Conservation (phyloP, 2,888 invertebrate species). For the Cantharis lateralis region DNA sequence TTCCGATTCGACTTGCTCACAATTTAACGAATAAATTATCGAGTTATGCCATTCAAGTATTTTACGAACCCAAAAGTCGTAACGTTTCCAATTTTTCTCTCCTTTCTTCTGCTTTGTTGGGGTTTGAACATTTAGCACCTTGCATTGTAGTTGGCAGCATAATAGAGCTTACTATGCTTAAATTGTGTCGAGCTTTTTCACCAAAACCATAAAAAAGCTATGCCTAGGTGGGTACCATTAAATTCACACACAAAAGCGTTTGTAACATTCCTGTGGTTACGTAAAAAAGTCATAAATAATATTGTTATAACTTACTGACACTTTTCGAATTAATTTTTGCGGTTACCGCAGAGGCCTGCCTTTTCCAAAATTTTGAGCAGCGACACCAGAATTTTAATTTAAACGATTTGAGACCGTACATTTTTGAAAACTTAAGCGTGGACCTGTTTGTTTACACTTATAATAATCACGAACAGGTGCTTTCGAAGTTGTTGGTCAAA, state of each 20-base stretch:
- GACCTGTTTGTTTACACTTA: background rate
- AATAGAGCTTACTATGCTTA: slow-evolving; percentile 12
- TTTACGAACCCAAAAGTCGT: slow-evolving; percentile 6
- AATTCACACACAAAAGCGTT: slow-evolving; percentile 21
- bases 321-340: background rate
- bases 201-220: slow-evolving; percentile 18
- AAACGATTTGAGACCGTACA: background rate
- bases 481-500: slow-evolving; percentile 7
- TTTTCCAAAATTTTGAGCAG: background rate
- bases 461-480: background rate
- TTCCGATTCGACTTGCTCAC: background rate
- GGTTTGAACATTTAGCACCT: slow-evolving; percentile 20
- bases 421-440: background rate
- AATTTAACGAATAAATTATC: slow-evolving; percentile 2
- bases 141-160: slow-evolving; percentile 9
- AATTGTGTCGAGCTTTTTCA: slow-evolving; percentile 15
- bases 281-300: background rate
- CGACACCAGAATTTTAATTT: background rate
- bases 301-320: background rate
- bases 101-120: slow-evolving; percentile 4
- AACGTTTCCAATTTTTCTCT: background rate
- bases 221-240: slow-evolving; percentile 14
- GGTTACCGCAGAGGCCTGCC: background rate
- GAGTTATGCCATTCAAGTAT: slow-evolving; percentile 1
- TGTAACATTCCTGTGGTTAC: background rate